These are phyloP conservation scores for Kryptolebias ocellatus DNA, from an alignment of 2,797 vertebrate genomes.

Conservation along the genomic window DNA sequence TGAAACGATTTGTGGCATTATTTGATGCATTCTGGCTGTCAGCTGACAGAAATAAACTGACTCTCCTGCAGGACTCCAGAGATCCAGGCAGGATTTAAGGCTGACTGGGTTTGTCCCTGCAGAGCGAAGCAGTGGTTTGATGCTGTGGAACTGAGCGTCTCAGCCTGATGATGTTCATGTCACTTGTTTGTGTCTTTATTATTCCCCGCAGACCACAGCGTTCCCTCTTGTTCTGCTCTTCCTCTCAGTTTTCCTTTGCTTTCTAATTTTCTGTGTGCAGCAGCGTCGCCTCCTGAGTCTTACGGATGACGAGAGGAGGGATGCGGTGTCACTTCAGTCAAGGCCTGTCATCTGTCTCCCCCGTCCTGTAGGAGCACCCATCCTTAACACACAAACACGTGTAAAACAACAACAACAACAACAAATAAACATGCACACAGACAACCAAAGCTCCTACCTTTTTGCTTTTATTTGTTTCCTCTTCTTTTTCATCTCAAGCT, in stretches of 20 bases:
- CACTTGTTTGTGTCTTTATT: slow-evolving; percentile 50
- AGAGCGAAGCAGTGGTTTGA: slow-evolving; percentile 31
- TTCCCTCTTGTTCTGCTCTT: slow-evolving; percentile 26
- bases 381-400: slow-evolving; percentile 48
- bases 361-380: slow-evolving; percentile 47
- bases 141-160: slow-evolving; percentile 39
- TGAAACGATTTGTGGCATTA: no score
- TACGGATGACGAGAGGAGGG: slow-evolving; percentile 66
- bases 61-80: slow-evolving; percentile 11
- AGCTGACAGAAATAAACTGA: not conserved
- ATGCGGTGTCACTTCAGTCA: slow-evolving; percentile 75
- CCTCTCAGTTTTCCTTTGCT: slow-evolving; percentile 29
- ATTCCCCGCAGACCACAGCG: slow-evolving; percentile 28
- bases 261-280: slow-evolving; percentile 21
- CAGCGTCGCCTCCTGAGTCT: slow-evolving; percentile 49
- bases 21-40: not conserved
- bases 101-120: slow-evolving; percentile 9
- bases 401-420: slow-evolving; percentile 14
- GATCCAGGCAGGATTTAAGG: not conserved
- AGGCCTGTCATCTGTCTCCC: slow-evolving; percentile 72
- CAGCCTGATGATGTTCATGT: slow-evolving; percentile 54
- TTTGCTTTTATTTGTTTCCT: not conserved
- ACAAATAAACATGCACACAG: slow-evolving; percentile 29
- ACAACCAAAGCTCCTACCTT: slow-evolving; percentile 16
- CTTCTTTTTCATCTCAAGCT: slow-evolving; percentile 16